Percentiles rank a stretch among this genome's conserved stretches.
Conservation (phyloP, 1,140 invertebrate genomes). For the Frieseomelitta varia region DNA sequence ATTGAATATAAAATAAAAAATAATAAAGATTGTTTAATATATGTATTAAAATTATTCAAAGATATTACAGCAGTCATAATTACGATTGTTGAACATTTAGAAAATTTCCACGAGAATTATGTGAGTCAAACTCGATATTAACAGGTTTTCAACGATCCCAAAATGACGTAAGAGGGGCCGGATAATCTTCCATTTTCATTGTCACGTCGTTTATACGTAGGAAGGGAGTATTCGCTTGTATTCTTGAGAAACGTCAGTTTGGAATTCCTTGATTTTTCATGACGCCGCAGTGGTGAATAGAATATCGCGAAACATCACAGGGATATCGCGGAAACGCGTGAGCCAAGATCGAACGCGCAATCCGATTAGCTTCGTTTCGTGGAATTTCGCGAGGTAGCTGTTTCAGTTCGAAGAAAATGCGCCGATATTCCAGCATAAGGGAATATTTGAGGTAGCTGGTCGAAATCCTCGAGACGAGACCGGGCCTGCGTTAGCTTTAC, state of each 20-base stretch:
- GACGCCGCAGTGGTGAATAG: neutral
- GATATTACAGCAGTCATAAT: neutral
- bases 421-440: neutral
- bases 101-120: conserved; percentile 45
- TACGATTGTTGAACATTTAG: neutral
- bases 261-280: neutral
- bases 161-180: no score
- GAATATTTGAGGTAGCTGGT: neutral
- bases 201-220: neutral
- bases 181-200: no score
- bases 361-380: conserved; percentile 22
- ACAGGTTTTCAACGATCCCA: no score
- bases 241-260: neutral
- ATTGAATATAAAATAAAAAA: no score
- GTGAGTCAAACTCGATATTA: conserved; percentile 49
- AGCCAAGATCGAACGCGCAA: neutral
- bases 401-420: conserved; percentile 5
- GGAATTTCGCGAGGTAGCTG: neutral
- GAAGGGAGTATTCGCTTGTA: neutral
- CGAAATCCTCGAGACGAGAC: conserved; percentile 23
- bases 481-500: neutral
- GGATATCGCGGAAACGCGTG: conserved; percentile 9
- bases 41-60: no score
- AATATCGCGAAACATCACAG: neutral
- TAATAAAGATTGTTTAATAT: no score